phyloP scores from a whole-genome alignment of 2,113 vertebrate genomes.

The Ranitomeya imitator region DNA sequence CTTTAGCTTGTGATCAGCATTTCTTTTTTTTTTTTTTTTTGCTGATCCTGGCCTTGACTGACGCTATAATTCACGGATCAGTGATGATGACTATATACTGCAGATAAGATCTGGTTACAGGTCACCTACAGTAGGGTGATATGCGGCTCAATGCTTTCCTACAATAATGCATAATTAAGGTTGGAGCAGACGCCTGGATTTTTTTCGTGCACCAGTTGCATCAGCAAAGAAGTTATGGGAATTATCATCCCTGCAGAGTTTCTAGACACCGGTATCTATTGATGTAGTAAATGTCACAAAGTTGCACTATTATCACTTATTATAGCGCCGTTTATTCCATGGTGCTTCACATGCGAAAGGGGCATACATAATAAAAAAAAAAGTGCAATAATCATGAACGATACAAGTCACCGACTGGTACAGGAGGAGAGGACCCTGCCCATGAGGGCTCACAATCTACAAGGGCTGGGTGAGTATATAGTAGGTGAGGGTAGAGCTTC shows the following conservation, averaged over 20 bases:
- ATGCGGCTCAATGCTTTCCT: not conserved
- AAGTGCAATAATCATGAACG: too few species aligned
- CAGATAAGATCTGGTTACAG: not conserved
- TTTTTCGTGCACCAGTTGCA: not conserved
- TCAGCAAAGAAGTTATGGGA: not conserved
- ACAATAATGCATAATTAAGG: not conserved
- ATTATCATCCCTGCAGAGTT: not conserved
- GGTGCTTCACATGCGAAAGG: too few species aligned
- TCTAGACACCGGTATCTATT: not conserved
- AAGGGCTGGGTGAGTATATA: too few species aligned
- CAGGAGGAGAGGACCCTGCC: too few species aligned
- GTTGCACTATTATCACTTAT: too few species aligned
- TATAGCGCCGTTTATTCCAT: too few species aligned
- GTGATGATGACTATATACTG: not conserved
- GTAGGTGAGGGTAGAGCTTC: too few species aligned
- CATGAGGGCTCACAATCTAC: too few species aligned
- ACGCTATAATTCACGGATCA: not conserved
- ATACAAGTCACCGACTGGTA: too few species aligned
- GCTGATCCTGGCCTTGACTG: not conserved
- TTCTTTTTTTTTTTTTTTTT: not conserved
- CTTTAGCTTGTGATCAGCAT: not conserved
- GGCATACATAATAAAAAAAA: too few species aligned
- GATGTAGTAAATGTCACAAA: too few species aligned
- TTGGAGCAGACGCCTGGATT: not conserved
- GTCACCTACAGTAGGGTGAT: not conserved